Evolutionary conservation across 2,888 invertebrate species (phyloP).

Genomic region (Heliconius erato): DNA sequence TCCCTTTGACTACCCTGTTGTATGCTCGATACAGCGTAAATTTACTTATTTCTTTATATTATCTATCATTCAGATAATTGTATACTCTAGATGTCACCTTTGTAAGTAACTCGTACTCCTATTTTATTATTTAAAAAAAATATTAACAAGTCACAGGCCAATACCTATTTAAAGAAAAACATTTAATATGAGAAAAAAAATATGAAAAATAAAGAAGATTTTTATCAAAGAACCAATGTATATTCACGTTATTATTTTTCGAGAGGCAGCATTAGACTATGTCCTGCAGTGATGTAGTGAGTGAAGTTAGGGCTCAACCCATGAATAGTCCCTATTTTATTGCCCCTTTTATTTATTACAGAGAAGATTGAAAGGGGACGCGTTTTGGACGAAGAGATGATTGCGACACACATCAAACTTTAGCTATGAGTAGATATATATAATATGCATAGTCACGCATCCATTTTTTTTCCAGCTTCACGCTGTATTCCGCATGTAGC

Average conservation of each 20-base stretch:
- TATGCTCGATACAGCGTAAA: too few relatives aligned
- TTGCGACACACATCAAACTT: conserved; percentile 61
- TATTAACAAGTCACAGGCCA: too few relatives aligned
- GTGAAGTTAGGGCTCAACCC: conserved; percentile 46
- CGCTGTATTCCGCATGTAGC: too few relatives aligned
- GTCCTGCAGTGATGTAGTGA: conserved; percentile 56
- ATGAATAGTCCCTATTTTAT: conserved; percentile 72
- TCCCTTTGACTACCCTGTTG: too few relatives aligned
- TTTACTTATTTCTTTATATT: too few relatives aligned
- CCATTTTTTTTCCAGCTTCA: neutral
- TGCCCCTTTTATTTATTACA: conserved; percentile 84
- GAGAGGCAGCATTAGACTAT: conserved; percentile 64
- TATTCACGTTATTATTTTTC: conserved; percentile 6
- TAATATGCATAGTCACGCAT: conserved; percentile 50
- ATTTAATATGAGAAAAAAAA: neutral
- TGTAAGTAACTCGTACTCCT: too few relatives aligned
- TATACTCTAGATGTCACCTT: too few relatives aligned
- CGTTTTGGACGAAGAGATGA: conserved; percentile 69
- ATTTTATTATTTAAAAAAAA: too few relatives aligned
- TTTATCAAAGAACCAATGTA: neutral
- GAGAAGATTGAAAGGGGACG: conserved; percentile 84
- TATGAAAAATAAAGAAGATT: neutral
- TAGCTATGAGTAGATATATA: conserved; percentile 3
- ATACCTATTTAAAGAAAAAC: too few relatives aligned
- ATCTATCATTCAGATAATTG: too few relatives aligned